Conservation (phyloP, 2,797 vertebrate genomes). For the Zalophus californianus region DNA sequence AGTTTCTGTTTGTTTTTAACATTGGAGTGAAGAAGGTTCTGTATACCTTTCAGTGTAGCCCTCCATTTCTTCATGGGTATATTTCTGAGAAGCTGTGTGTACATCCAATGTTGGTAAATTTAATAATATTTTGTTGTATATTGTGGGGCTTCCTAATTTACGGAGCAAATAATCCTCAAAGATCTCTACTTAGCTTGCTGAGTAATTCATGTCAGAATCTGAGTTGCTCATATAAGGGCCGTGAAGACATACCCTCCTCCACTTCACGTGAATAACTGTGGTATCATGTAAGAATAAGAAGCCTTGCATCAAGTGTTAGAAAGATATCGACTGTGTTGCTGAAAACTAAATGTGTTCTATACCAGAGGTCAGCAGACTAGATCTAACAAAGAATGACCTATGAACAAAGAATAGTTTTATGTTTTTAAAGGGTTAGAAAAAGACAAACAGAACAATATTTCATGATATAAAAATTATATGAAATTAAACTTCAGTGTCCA, state of each 20-base stretch:
- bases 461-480: neutral
- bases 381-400: neutral
- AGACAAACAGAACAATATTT: neutral
- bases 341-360: neutral
- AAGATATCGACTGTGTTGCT: neutral
- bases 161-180: neutral
- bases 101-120: neutral
- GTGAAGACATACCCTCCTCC: neutral
- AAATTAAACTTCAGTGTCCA: neutral
- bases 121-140: neutral
- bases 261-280: neutral
- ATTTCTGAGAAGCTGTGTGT: neutral
- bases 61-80: neutral
- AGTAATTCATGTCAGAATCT: neutral
- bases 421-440: constrained; percentile 27
- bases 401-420: neutral
- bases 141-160: neutral
- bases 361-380: neutral
- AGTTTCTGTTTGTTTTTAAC: neutral
- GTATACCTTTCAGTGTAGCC: neutral
- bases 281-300: neutral
- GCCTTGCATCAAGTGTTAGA: neutral
- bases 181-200: neutral
- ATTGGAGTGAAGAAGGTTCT: neutral
- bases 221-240: neutral